Evolutionary conservation across 2,888 invertebrate species (phyloP), one percentile per base, ranked within the genome.

Genomic region (Pterostichus niger): DNA sequence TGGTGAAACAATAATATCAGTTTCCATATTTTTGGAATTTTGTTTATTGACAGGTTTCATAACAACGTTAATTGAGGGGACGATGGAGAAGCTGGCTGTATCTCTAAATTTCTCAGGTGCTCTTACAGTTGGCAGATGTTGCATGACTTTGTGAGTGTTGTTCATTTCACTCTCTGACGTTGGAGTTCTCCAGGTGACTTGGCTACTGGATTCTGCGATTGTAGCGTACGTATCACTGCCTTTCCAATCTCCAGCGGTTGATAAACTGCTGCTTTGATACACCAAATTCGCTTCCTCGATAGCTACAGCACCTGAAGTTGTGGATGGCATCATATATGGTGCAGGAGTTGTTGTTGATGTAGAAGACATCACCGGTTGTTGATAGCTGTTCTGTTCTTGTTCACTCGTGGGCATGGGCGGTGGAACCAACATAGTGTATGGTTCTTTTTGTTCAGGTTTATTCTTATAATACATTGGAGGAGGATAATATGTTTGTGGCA

Each of bases 391-490:
- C 78, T 6, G 78, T 40, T 85, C 83, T 35, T 86, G 85, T 40
- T 86, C 87, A 3, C 90, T 91, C 0, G 91, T 91, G 17, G 92
- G 92, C 44, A 92, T 90, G 0, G 95, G 94, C 10, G 95, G 94
- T 11, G 95, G 95, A 84, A 95, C 92, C 82, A 95, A 91, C 87
- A 94, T 93, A 0, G 94, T 94, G 89, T 93, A 93, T 0, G 94
- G 94, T 78, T 91, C 89, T 15, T 89, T 86, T 71, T 91, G 90
- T 13, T 94, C 91, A 71, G 90, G 90, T 88, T 93, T 92, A 84
- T 85, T 85, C 85, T 85, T 86, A 78, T 87, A 85, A 79, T 85
- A 86, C 59, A 88, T 77, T 84, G 88, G 52, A 87, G 90, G 83
- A 85, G 86, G 76, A 89, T 87, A 92, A 85, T 90, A 92, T 24